phyloP scores from a whole-genome alignment of 2,888 invertebrate genomes.

The Morinoia aosen region DNA sequence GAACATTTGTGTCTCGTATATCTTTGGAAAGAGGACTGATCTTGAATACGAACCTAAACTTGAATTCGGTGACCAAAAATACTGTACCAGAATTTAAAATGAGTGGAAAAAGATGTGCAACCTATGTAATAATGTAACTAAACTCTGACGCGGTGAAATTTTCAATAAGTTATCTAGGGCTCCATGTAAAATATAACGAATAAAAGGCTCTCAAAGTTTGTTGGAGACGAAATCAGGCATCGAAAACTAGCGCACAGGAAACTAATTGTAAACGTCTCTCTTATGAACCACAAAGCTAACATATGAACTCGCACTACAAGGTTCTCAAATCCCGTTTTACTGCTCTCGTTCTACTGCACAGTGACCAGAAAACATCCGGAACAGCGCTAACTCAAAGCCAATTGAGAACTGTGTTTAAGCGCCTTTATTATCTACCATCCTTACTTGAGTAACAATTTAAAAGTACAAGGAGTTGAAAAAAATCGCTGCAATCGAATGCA shows the following conservation, averaged over 20 bases:
- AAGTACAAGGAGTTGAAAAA: neutral
- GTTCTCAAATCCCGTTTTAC: neutral
- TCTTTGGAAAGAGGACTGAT: neutral
- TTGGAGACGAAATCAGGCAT: too few species aligned
- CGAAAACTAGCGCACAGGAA: neutral
- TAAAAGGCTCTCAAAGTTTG: too few species aligned
- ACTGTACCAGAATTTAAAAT: neutral
- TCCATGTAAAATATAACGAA: too few species aligned
- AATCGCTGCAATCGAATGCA: neutral
- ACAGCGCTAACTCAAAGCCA: neutral
- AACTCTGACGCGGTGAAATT: neutral
- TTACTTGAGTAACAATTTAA: neutral
- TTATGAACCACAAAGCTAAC: neutral
- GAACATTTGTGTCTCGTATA: neutral
- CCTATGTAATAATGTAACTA: neutral
- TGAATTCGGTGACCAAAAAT: neutral
- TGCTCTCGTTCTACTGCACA: neutral
- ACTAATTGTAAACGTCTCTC: neutral
- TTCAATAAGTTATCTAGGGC: neutral
- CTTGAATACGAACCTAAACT: neutral
- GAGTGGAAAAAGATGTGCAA: neutral
- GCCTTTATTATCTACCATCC: neutral
- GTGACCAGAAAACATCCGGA: neutral
- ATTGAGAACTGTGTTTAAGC: too few species aligned
- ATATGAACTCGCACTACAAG: neutral